Evolutionary conservation across 1,140 invertebrate genomes (phyloP), one percentile per base, ranked within the genome.

Genomic region (Eurosta solidaginis): DNA sequence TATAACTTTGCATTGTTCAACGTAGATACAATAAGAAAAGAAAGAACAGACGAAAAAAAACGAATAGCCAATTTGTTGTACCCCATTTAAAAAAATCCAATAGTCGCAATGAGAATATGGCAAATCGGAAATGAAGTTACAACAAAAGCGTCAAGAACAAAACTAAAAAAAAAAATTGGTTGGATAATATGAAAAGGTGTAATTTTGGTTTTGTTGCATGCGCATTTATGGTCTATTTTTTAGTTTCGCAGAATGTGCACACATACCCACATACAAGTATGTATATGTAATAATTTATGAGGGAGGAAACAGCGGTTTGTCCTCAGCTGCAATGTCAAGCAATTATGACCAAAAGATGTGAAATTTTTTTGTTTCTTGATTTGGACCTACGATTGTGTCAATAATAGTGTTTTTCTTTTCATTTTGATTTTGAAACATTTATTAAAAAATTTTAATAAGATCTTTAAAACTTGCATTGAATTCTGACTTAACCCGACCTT

Each of bases 171-270:
- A 74, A 74, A 74, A 74, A 25, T 9, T 74, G 45, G 44, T 74
- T 44, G 42, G 40, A 74, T 45, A 74, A 44, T 29, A 74, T 47
- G 42, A 33, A 74, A 74, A 74, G 73, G 73, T 74, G 73, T 74
- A 74, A 74, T 74, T 74, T 74, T 47, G 73, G 73, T 74, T 44
- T 74, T 27, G 73, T 68, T 25, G 42, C 44, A 47, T 74, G 73
- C 44, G 22, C 73, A 74, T 74, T 74, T 74, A 74, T 44, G 73
- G 42, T 74, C 25, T 74, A 25, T 74, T 74, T 74, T 25, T 74
- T 40, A 40, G n/a, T 25, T 42, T 68, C 59, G 27, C 33, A 68
- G 33, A 40, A 20, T 3, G n/a, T 17, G 22, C 5, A n/a, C n/a
- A n/a, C n/a, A n/a, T n/a, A n/a, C n/a, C n/a, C n/a, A n/a, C n/a